Evolutionary conservation across 1,140 invertebrate species (phyloP), one percentile per base, ranked within the genome.

Genomic region (Atta texana): DNA sequence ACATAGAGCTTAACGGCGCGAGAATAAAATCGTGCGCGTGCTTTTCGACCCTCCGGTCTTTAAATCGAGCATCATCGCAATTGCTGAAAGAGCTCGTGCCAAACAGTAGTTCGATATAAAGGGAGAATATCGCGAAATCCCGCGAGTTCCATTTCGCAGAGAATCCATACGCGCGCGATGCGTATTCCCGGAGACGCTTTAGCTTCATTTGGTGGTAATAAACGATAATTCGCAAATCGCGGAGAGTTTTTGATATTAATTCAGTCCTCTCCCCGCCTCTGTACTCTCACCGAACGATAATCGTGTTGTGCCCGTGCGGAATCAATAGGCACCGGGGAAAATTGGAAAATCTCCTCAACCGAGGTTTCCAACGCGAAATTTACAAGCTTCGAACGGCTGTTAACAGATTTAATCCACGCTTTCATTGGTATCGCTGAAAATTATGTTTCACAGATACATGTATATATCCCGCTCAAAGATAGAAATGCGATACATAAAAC

Each of bases 201-300:
- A 68, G 86, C 86, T 89, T 90, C 87, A 87, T 87, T 92, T 91
- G 82, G 72, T 80, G 49, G 44, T 89, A 88, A 92, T 91, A 87
- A 93, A 91, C 85, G 91, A 76, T 89, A 93, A 92, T 93, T 90
- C 88, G 59, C 63, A 90, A 91, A 92, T 91, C 87, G 87, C 49
- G 63, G 85, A 84, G 84, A 86, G 84, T 84, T 88, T 85, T 82
- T 89, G 86, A 91, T 92, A 93, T 93, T 92, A 90, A 93, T 92
- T 93, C 89, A 80, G 1, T 34, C 5, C 14, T 3, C 49, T 24
- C 72, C 68, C 18, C 64, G 10, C 55, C 69, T 10, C 66, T 49
- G 49, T 18, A 55, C 61, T 28, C 74, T 51, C 53, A 55, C 2
- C 34, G 7, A 53, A 57, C 75, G 74, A 80, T 91, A 91, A 92